Conservation (phyloP, 2,888 invertebrate species). For the Trichogramma evanescens region DNA sequence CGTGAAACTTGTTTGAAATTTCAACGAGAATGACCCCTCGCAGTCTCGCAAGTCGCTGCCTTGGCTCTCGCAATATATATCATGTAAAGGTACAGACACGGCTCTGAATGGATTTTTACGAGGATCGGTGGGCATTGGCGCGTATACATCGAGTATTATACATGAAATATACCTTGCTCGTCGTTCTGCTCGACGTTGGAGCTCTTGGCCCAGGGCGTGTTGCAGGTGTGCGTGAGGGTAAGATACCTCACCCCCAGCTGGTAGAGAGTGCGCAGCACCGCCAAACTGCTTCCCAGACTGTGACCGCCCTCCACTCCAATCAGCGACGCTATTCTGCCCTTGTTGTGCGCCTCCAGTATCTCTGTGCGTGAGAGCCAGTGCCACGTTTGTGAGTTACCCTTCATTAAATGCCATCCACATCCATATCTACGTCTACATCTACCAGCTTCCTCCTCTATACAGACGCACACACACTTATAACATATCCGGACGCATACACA, state of each 20-base stretch:
- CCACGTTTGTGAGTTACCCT: too few species aligned
- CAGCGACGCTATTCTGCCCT: conserved; percentile 75
- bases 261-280: conserved; percentile 80
- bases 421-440: too few species aligned
- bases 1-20: background rate
- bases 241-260: conserved; percentile 79
- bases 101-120: too few species aligned
- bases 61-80: too few species aligned
- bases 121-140: too few species aligned
- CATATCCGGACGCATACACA: too few species aligned
- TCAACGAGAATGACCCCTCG: background rate
- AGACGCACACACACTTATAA: too few species aligned
- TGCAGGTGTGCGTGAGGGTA: conserved; percentile 79
- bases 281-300: conserved; percentile 81
- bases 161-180: conserved; percentile 30
- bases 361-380: conserved; percentile 44
- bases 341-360: conserved; percentile 61
- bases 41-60: background rate
- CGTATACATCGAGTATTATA: too few species aligned
- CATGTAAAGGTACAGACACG: too few species aligned
- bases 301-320: conserved; percentile 92
- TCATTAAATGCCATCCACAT: too few species aligned
- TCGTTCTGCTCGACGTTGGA: conserved; percentile 41
- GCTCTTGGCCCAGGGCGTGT: conserved; percentile 66
- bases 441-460: too few species aligned